phyloP scores from a whole-genome alignment of 2,888 invertebrate species.

The Callimorpha dominula region DNA sequence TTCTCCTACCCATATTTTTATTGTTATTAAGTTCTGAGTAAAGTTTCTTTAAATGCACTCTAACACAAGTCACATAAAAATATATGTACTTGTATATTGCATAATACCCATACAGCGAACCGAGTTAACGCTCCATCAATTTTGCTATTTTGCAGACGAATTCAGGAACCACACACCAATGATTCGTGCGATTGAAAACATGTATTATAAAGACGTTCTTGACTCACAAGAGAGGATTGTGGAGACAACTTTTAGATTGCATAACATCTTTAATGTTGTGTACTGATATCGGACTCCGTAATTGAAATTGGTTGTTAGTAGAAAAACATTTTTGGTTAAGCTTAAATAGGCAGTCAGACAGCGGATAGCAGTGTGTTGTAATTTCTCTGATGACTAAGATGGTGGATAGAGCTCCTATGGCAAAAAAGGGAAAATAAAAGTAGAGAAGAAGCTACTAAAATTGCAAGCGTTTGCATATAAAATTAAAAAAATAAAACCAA shows the following conservation, averaged over 20 bases:
- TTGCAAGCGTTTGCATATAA: no score
- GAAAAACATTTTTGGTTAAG: no score
- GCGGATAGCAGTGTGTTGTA: no score
- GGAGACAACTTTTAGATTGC: slow-evolving; percentile 27
- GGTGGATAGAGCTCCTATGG: no score
- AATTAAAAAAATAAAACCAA: no score
- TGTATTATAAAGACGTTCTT: slow-evolving; percentile 31
- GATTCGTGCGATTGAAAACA: slow-evolving; percentile 42
- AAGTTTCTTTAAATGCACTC: neutral
- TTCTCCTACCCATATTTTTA: neutral
- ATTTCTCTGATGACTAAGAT: no score
- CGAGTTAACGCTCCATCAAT: slow-evolving; percentile 28
- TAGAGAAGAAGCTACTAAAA: no score
- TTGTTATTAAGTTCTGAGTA: neutral
- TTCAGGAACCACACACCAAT: slow-evolving; percentile 45
- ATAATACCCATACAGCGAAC: slow-evolving; percentile 1
- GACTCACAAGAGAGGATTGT: slow-evolving; percentile 32
- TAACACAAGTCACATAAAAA: neutral
- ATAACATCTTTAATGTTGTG: neutral
- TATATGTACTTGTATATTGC: neutral
- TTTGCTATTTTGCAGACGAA: slow-evolving; percentile 28
- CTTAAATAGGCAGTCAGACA: no score
- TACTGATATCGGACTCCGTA: neutral
- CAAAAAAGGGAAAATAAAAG: no score
- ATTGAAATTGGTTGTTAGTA: no score